Evolutionary conservation across 2,888 invertebrate genomes (phyloP).

Genomic region (Sinelater perroti): DNA sequence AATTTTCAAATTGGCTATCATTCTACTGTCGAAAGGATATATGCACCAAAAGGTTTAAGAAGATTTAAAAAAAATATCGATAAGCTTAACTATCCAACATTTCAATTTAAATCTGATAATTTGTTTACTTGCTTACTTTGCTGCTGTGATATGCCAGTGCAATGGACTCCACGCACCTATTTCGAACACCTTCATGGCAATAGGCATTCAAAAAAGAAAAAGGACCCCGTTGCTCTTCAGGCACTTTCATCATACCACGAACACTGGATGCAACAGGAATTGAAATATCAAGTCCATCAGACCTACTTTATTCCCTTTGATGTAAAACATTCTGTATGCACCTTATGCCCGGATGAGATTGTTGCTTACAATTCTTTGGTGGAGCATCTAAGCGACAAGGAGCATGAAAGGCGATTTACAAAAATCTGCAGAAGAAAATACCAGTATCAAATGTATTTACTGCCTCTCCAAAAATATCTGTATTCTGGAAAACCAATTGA

Average conservation of each 20-base stretch:
- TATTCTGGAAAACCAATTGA: no score
- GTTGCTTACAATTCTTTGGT: constrained; percentile 16
- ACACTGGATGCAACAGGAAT: constrained; percentile 47
- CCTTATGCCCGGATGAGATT: constrained; percentile 4
- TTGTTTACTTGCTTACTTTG: constrained; percentile 47
- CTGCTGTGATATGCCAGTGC: constrained; percentile 41
- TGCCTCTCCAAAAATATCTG: no score
- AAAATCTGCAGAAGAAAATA: no score
- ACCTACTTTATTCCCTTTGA: constrained; percentile 46
- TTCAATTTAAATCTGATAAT: not conserved
- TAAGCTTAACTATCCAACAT: not conserved
- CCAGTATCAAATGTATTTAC: no score
- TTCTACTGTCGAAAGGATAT: constrained; percentile 8
- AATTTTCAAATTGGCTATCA: constrained; percentile 6
- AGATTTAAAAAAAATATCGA: no score
- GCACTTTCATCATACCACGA: constrained; percentile 48
- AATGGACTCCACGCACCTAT: constrained; percentile 22
- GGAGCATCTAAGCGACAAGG: constrained; percentile 15
- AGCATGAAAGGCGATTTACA: constrained; percentile 12
- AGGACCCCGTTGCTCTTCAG: constrained; percentile 17
- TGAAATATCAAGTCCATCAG: constrained; percentile 50
- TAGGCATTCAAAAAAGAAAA: constrained; percentile 43
- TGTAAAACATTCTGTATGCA: constrained; percentile 5
- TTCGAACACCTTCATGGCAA: constrained; percentile 48
- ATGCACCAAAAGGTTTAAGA: no score